Conservation (phyloP, 2,797 vertebrate species). For the Dendrocincla tyrannina region DNA sequence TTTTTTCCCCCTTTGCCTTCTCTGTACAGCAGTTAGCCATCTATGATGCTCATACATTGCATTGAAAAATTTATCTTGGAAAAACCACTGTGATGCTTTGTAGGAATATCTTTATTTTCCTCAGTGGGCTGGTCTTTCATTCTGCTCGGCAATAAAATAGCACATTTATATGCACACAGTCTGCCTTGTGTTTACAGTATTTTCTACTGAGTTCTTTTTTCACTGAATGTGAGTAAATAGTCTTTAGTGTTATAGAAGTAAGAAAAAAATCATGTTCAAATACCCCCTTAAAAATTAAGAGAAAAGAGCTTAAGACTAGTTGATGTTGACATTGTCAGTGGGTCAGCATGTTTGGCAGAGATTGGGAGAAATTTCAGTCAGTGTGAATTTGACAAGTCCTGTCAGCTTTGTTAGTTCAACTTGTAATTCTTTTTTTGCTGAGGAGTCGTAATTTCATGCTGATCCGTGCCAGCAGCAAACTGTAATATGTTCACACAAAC, state of each 20-base stretch:
- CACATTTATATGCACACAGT: background rate
- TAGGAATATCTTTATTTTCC: background rate
- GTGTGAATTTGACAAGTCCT: background rate
- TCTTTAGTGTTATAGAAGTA: background rate
- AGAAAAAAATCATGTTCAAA: background rate
- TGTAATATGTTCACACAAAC: background rate
- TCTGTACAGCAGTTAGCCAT: background rate
- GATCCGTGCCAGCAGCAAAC: background rate
- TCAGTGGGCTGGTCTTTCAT: background rate
- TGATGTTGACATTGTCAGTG: background rate
- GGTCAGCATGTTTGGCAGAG: background rate
- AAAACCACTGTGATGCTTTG: background rate
- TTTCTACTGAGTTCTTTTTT: background rate
- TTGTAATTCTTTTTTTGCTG: background rate
- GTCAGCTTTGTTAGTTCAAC: background rate
- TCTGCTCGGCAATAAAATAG: background rate
- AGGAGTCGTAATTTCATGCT: background rate
- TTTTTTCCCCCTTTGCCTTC: background rate
- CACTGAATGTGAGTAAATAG: background rate
- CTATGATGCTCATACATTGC: background rate
- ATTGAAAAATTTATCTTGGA: background rate
- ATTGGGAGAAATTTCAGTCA: background rate
- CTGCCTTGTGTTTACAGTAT: background rate
- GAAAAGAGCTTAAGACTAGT: background rate
- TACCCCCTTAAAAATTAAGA: background rate